These are phyloP conservation scores for Hydrophis major DNA, from an alignment of 2,797 vertebrate genomes.

Conservation along the genomic window DNA sequence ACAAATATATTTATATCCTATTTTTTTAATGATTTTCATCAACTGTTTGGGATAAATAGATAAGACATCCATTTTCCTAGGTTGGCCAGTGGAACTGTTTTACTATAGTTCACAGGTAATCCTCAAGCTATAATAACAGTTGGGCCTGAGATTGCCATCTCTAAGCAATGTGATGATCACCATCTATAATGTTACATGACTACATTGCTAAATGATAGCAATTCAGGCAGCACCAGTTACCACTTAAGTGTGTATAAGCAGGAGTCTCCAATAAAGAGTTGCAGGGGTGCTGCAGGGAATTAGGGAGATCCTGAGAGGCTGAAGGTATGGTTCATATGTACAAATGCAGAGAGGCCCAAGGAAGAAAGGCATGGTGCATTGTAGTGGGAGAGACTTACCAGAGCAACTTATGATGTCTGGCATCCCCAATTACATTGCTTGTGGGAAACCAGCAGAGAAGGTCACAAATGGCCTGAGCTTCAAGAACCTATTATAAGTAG, in stretches of 20 bases:
- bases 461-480: neutral
- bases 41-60: neutral
- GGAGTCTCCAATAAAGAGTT: neutral
- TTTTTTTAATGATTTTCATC: neutral
- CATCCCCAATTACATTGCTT: neutral
- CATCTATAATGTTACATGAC: neutral
- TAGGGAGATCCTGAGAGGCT: neutral
- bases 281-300: neutral
- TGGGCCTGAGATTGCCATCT: neutral
- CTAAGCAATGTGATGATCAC: neutral
- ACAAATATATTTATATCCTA: neutral
- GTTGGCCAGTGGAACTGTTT: neutral
- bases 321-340: neutral
- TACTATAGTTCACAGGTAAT: neutral
- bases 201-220: neutral
- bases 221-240: neutral
- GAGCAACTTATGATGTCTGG: neutral
- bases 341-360: neutral
- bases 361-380: neutral
- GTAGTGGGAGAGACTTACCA: neutral
- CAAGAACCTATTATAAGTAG: neutral
- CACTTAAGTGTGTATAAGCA: neutral
- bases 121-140: neutral
- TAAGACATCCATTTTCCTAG: neutral
- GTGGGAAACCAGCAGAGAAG: neutral